Percentiles rank a stretch among this genome's conserved stretches.
Conservation (phyloP, 1,140 invertebrate genomes). For the Megalonaias nervosa region DNA sequence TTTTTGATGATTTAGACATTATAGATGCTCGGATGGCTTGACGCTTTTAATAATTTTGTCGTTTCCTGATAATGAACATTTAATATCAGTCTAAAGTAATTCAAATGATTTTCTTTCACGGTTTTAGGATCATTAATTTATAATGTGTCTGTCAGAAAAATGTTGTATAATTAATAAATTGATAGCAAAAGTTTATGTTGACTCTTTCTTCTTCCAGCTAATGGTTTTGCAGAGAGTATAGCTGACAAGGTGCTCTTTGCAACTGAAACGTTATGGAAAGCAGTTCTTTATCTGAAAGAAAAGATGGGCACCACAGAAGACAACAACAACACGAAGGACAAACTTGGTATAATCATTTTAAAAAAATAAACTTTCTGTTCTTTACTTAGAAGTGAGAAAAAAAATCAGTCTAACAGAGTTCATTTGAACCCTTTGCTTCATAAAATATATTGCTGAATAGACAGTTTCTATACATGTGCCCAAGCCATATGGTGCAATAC, state of each 20-base stretch:
- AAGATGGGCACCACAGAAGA: slow-evolving; percentile 5
- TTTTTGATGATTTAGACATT: too few species aligned
- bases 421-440: neutral
- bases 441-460: too few species aligned
- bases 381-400: neutral
- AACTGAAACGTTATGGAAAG: slow-evolving; percentile 43
- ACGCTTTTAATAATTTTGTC: too few species aligned
- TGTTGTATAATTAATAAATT: too few species aligned
- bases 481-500: too few species aligned
- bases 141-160: too few species aligned
- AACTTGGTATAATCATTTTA: slow-evolving; percentile 6
- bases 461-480: too few species aligned
- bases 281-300: slow-evolving; percentile 9
- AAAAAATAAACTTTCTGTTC: neutral
- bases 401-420: neutral
- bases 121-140: too few species aligned
- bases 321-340: slow-evolving; percentile 1
- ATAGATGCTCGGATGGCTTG: too few species aligned
- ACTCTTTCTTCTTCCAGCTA: slow-evolving; percentile 34
- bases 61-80: too few species aligned
- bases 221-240: slow-evolving; percentile 53
- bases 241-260: slow-evolving; percentile 55
- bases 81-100: too few species aligned
- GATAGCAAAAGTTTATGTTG: neutral
- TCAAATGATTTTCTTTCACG: too few species aligned